Percentiles rank a stretch among this genome's conserved stretches.
Conservation (phyloP, 2,113 vertebrate species). For the Dendropsophus ebraccatus region DNA sequence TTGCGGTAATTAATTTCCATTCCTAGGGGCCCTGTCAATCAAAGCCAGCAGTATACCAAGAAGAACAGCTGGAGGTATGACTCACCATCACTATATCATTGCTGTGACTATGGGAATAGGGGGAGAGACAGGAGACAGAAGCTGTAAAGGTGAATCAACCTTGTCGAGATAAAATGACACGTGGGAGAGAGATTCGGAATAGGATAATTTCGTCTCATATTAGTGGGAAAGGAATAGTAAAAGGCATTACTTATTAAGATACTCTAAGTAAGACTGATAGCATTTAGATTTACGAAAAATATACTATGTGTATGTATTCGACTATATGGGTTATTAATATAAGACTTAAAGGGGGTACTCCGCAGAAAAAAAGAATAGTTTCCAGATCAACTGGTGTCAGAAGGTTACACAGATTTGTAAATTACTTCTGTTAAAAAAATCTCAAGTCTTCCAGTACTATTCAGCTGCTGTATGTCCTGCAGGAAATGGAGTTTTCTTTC, state of each 20-base stretch:
- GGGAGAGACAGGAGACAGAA: neutral
- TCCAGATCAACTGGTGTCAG: no score
- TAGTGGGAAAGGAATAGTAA: neutral
- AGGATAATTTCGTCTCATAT: neutral
- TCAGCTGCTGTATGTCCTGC: no score
- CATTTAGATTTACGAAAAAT: no score
- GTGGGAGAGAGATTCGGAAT: slow-evolving; percentile 13
- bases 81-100: slow-evolving; percentile 32
- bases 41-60: neutral
- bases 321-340: no score
- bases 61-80: slow-evolving; percentile 45
- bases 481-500: no score
- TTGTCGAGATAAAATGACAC: neutral
- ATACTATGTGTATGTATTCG: no score
- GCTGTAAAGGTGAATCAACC: slow-evolving; percentile 30
- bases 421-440: no score
- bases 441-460: no score
- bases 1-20: slow-evolving; percentile 42
- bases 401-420: no score
- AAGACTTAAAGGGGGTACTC: no score
- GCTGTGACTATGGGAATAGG: slow-evolving; percentile 32
- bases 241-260: neutral
- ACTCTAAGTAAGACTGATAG: no score
- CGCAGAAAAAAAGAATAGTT: no score
- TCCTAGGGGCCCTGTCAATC: slow-evolving; percentile 47